Evolutionary conservation across 35 echinoderm and acorn worm genomes (phyloP).

Genomic region (Anneissia japonica): DNA sequence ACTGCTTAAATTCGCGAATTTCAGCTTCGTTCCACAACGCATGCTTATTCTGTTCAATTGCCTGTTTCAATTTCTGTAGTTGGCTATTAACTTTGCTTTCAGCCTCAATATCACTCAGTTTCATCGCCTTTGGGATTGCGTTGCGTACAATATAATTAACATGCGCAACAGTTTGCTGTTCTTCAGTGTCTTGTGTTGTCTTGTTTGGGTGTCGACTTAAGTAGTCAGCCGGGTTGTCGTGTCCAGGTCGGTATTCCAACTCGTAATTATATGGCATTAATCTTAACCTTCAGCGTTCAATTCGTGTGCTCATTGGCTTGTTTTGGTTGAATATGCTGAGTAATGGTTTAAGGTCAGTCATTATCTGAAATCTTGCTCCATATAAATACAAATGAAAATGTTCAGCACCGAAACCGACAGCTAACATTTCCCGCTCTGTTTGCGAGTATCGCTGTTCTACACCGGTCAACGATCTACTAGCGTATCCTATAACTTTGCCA

Average conservation of each 20-base stretch:
- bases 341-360: conserved; percentile 41
- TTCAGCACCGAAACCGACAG: conserved; percentile 37
- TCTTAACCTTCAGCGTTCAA: conserved; percentile 35
- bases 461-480: conserved; percentile 18
- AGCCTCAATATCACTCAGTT: conserved; percentile 15
- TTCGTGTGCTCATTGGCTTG: conserved; percentile 8
- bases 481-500: conserved; percentile 25
- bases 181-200: not conserved
- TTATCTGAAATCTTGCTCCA: conserved; percentile 34
- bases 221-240: conserved; percentile 37
- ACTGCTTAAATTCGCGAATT: too few relatives aligned
- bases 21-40: too few relatives aligned
- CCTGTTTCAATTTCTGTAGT: not conserved
- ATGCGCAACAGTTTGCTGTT: not conserved
- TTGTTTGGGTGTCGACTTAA: conserved; percentile 23
- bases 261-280: conserved; percentile 33
- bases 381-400: conserved; percentile 54
- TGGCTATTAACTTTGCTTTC: conserved; percentile 7
- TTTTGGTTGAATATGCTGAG: conserved; percentile 7
- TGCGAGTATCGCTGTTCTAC: conserved; percentile 50
- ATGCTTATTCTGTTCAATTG: not conserved
- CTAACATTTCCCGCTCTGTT: conserved; percentile 41
- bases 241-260: conserved; percentile 34
- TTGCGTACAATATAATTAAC: conserved; percentile 33
- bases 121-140: conserved; percentile 40